These are phyloP conservation scores for Diabrotica undecimpunctata DNA, from an alignment of 1,140 invertebrate species.

Conservation along the genomic window DNA sequence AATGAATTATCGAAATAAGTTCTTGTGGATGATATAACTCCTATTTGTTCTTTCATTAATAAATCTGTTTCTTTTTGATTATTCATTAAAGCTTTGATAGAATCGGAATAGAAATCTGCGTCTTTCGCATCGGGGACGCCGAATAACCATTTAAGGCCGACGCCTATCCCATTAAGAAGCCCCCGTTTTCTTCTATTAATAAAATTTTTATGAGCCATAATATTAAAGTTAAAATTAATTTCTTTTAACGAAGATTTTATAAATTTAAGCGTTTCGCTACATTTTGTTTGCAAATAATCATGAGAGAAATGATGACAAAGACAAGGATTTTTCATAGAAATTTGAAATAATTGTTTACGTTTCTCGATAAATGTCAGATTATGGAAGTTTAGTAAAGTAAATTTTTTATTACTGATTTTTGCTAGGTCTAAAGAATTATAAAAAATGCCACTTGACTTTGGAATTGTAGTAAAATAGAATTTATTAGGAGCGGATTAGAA, in stretches of 20 bases:
- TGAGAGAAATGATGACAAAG: no score
- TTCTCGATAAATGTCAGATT: no score
- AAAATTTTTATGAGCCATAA: no score
- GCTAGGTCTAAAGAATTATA: no score
- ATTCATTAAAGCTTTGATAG: constrained; percentile 26
- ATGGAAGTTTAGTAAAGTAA: no score
- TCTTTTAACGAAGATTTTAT: constrained; percentile 34
- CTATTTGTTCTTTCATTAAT: constrained; percentile 28
- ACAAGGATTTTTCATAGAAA: no score
- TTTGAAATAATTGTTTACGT: no score
- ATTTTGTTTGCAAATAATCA: no score
- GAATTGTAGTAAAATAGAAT: no score
- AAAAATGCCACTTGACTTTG: no score
- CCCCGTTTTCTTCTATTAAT: constrained; percentile 23
- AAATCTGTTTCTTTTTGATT: constrained; percentile 22
- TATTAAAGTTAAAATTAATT: constrained; percentile 28
- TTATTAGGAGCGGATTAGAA: no score
- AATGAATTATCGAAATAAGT: constrained; percentile 8
- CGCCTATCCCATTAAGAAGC: constrained; percentile 36
- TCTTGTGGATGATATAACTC: constrained; percentile 22
- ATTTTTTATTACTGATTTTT: no score
- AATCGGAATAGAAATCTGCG: constrained; percentile 36
- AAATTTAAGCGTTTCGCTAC: constrained; percentile 43
- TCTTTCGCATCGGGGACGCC: constrained; percentile 38
- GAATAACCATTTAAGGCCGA: constrained; percentile 42